Evolutionary conservation across 35 echinoderm and acorn worm species (phyloP).

Genomic region (Stichopus chloronotus): DNA sequence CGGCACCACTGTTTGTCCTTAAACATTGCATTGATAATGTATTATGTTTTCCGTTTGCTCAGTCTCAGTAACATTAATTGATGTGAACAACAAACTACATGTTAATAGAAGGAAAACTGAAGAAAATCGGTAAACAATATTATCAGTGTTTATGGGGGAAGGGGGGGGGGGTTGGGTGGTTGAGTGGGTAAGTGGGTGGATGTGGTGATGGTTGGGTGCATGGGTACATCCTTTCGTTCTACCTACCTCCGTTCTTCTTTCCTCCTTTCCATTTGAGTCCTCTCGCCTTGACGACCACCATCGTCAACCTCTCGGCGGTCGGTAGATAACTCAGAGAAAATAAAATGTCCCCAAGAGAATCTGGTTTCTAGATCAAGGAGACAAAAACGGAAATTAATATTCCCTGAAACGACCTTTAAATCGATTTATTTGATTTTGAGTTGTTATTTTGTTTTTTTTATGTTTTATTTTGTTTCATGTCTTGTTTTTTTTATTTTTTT

Average conservation of each 20-base stretch:
- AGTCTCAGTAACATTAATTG: too few species aligned
- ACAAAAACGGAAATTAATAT: neutral
- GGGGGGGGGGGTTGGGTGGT: neutral
- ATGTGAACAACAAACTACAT: too few species aligned
- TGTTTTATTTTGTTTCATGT: neutral
- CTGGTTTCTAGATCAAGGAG: constrained; percentile 1
- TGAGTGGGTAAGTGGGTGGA: neutral
- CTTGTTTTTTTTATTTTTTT: neutral
- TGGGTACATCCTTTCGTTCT: neutral
- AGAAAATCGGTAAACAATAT: too few species aligned
- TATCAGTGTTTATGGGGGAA: too few species aligned
- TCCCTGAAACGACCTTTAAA: too few species aligned
- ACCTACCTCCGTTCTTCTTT: constrained; percentile 41
- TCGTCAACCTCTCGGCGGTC: constrained; percentile 90
- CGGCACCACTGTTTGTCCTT: too few species aligned
- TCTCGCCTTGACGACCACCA: constrained; percentile 83
- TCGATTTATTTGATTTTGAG: neutral
- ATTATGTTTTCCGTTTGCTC: too few species aligned
- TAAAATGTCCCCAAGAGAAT: constrained; percentile 74
- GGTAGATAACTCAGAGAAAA: constrained; percentile 97
- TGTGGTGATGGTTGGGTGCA: neutral
- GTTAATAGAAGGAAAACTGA: too few species aligned
- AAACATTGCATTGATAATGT: too few species aligned
- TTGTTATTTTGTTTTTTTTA: neutral
- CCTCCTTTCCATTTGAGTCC: constrained; percentile 77